These are phyloP conservation scores for Melinaea menophilus DNA, from an alignment of 2,888 invertebrate species.

Conservation along the genomic window DNA sequence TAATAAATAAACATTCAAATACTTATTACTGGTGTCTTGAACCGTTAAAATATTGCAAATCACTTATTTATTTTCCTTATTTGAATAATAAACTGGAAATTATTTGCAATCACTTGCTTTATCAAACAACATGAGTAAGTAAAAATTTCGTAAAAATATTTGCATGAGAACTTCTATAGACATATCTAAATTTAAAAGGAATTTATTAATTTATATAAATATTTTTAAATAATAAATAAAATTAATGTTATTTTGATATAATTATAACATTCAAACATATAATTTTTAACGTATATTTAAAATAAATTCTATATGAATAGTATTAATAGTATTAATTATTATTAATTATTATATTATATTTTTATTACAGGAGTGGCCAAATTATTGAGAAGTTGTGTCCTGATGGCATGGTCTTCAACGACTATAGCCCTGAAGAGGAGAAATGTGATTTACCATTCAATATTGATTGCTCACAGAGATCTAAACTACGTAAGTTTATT, in stretches of 20 bases:
- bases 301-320: too few species aligned
- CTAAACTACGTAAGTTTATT: slow-evolving; percentile 85
- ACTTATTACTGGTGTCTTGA: not conserved
- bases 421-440: slow-evolving; percentile 87
- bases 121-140: slow-evolving; percentile 23
- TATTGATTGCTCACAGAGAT: slow-evolving; percentile 87
- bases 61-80: slow-evolving; percentile 17
- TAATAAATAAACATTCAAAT: not conserved
- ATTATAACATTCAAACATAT: too few species aligned
- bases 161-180: not conserved
- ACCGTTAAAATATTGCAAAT: not conserved
- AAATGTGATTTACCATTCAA: slow-evolving; percentile 93
- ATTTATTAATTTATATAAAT: not conserved
- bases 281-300: too few species aligned
- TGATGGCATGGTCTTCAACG: slow-evolving; percentile 94
- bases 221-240: not conserved
- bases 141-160: slow-evolving; percentile 10
- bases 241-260: too few species aligned
- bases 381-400: slow-evolving; percentile 89
- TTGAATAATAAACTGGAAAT: slow-evolving; percentile 14
- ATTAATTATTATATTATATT: too few species aligned
- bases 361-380: slow-evolving; percentile 79
- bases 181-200: not conserved
- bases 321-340: too few species aligned
- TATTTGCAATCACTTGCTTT: slow-evolving; percentile 21